phyloP scores from a whole-genome alignment of 2,113 vertebrate species.

The Nycticebus coucang region DNA sequence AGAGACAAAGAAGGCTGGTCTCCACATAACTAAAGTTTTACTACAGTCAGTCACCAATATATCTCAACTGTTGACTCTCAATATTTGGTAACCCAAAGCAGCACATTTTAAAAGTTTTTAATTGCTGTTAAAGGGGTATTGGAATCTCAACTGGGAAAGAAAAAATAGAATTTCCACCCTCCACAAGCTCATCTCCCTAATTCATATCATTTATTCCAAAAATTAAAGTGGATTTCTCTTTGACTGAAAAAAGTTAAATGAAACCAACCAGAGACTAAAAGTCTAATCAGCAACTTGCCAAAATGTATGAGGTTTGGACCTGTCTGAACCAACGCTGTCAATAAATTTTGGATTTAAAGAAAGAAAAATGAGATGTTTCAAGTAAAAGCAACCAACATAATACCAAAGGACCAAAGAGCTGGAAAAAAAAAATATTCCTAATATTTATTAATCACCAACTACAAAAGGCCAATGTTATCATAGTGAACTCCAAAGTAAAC shows the following conservation, averaged over 20 bases:
- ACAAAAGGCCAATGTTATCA: not conserved
- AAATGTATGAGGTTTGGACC: not conserved
- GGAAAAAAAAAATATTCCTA: not conserved
- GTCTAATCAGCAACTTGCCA: not conserved
- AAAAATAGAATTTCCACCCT: constrained; percentile 33
- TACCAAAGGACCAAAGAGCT: not conserved
- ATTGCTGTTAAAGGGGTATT: not conserved
- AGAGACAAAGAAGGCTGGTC: not conserved
- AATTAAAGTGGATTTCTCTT: not conserved
- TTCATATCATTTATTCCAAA: not conserved
- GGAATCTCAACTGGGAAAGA: not conserved
- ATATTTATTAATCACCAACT: not conserved
- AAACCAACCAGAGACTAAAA: not conserved
- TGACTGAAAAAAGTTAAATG: not conserved
- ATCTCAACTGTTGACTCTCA: not conserved
- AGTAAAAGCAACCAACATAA: constrained; percentile 8
- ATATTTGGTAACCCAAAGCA: constrained; percentile 29
- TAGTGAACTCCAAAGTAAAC: not conserved
- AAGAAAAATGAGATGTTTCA: not conserved
- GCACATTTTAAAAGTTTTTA: not conserved
- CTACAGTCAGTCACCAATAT: not conserved
- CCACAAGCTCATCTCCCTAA: not conserved
- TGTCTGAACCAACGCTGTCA: not conserved
- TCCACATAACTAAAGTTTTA: not conserved
- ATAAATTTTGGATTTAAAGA: not conserved